These are phyloP conservation scores for Dysdera silvatica DNA, from an alignment of 1,140 invertebrate genomes.

Conservation along the genomic window DNA sequence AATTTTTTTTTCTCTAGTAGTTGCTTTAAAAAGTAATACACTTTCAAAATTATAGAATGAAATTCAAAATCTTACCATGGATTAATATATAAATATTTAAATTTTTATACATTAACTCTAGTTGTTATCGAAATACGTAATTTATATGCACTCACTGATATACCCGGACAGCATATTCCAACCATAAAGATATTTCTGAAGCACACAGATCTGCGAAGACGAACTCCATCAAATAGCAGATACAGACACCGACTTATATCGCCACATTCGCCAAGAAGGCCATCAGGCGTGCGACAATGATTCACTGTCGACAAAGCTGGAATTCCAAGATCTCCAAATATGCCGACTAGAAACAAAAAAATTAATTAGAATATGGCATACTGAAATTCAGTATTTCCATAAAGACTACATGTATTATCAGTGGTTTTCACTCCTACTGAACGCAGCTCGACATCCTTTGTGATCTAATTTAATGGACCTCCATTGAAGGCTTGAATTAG, in stretches of 20 bases:
- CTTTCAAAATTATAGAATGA: too few species aligned
- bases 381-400: too few species aligned
- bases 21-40: neutral
- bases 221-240: constrained; percentile 69
- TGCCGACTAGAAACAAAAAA: constrained; percentile 5
- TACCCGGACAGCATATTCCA: constrained; percentile 74
- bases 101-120: neutral
- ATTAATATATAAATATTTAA: neutral
- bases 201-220: constrained; percentile 74
- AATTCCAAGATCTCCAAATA: constrained; percentile 9
- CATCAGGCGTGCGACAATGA: constrained; percentile 57
- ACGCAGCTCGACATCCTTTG: too few species aligned
- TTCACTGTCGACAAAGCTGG: constrained; percentile 4
- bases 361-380: too few species aligned
- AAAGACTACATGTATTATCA: too few species aligned
- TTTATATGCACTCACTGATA: constrained; percentile 10
- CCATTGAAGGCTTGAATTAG: too few species aligned
- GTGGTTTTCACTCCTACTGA: too few species aligned
- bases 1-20: neutral
- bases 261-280: constrained; percentile 68
- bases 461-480: too few species aligned
- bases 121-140: neutral
- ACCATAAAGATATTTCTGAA: constrained; percentile 86
- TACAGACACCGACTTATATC: constrained; percentile 82
- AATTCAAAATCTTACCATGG: neutral